A percentile compares a stretch with the other conserved stretches of the same genome.
Conservation (phyloP, 2,113 vertebrate genomes). For the Planiliza haematocheilus region DNA sequence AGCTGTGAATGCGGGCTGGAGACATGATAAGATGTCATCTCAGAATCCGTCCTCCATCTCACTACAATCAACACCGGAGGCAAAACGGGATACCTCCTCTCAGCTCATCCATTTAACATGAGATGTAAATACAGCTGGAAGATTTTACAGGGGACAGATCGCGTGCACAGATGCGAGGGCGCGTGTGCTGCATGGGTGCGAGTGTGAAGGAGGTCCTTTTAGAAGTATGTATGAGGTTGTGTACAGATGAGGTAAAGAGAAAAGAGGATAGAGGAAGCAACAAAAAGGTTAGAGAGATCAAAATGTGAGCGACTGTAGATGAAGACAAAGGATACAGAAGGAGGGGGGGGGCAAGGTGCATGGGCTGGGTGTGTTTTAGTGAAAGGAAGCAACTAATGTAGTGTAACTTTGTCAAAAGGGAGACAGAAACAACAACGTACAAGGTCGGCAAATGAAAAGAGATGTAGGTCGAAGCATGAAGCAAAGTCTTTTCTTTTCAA, state of each 20-base stretch:
- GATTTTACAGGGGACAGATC: slow-evolving; percentile 43
- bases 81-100: slow-evolving; percentile 49
- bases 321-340: background rate
- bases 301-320: slow-evolving; percentile 11
- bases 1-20: background rate
- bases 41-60: slow-evolving; percentile 29
- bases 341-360: background rate
- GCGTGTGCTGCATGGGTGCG: background rate
- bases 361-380: background rate
- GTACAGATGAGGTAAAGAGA: background rate
- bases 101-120: slow-evolving; percentile 69
- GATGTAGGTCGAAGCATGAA: slow-evolving; percentile 14
- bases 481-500: slow-evolving; percentile 40
- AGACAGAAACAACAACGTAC: slow-evolving; percentile 6
- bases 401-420: background rate
- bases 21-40: slow-evolving; percentile 32
- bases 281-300: slow-evolving; percentile 18
- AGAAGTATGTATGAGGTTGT: slow-evolving; percentile 41
- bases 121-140: slow-evolving; percentile 57
- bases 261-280: slow-evolving; percentile 1
- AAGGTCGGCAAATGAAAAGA: slow-evolving; percentile 17
- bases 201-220: slow-evolving; percentile 34
- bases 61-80: slow-evolving; percentile 10
- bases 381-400: background rate
- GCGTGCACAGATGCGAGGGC: slow-evolving; percentile 8